phyloP scores from a whole-genome alignment of 1,140 invertebrate genomes.

The Maconellicoccus hirsutus region DNA sequence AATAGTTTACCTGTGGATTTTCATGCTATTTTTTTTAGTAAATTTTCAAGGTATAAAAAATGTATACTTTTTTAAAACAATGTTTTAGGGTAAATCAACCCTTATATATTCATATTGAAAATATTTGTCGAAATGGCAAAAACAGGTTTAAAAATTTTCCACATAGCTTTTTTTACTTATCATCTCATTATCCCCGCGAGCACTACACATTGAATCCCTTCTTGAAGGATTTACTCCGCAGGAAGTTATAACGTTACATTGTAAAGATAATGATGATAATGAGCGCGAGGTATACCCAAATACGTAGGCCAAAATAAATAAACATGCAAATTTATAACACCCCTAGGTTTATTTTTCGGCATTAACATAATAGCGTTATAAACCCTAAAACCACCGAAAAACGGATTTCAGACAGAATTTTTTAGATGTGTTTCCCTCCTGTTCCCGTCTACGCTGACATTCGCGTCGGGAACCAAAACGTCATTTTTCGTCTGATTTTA shows the following conservation, averaged over 20 bases:
- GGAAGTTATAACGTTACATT: conserved; percentile 9
- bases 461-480: neutral
- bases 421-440: neutral
- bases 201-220: neutral
- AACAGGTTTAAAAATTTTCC: too few species aligned
- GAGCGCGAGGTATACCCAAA: neutral
- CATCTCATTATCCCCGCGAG: neutral
- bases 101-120: too few species aligned
- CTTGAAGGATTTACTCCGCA: neutral
- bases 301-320: neutral
- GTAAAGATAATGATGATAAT: conserved; percentile 9
- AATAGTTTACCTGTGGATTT: too few species aligned
- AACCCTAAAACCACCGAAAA: conserved; percentile 3
- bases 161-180: neutral
- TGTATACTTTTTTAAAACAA: too few species aligned
- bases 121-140: too few species aligned
- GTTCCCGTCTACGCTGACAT: too few species aligned
- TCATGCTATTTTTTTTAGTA: too few species aligned
- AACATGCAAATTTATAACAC: conserved; percentile 3
- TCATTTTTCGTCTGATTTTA: neutral
- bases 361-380: conserved; percentile 1
- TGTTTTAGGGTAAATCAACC: too few species aligned
- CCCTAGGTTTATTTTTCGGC: neutral
- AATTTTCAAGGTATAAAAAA: too few species aligned
- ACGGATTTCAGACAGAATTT: neutral